Base-by-base conservation (phyloP, 92 coral and sea anemone genomes). In the Virgularia gustaviana region DNA sequence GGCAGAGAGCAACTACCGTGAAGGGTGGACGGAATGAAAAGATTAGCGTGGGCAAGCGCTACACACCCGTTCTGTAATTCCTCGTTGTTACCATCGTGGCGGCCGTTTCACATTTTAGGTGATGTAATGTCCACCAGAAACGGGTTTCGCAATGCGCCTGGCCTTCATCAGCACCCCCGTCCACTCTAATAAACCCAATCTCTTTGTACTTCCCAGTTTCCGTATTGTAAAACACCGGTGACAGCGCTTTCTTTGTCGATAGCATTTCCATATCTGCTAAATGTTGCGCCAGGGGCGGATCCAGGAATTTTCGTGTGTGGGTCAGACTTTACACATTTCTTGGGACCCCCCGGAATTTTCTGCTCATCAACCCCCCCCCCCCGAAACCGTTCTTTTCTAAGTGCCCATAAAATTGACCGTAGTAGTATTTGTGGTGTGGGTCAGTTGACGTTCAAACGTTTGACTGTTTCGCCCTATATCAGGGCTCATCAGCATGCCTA, bases 11-110 rank as follows among this genome's bases (percentile, higher is more conserved):
- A 81, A 45, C 71, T 45, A 23, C 86, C 83, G 63, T 81, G 72
- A 1, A 85, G 76, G 16, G 90, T 85, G 9, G 90, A 81, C 10
- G 84, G 90, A 25, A 85, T 85, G 49, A 81, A 85, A 20, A 85
- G 62, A 37, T 85, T 85, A 16, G 82, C 79, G 22, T 80, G 89
- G 2, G 71, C 85, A 13, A 81, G 20, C 0, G 90, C 79, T 61
- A 71, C 66, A 45, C 90, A 81, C 18, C 86, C 86, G 43, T 85
- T 85, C 39, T 81, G 84, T 6, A 86, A 57, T 55, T 1, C 36
- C 62, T 55, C 13, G 62, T 16, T 55, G 62, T 55, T 15, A 55
- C 62, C 62, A 55, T 55, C 15, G 62, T 55, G 33, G 25, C 62
- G 15, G 62, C 62, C 31, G 62, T 55, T 25, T 55, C 25, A 25